Evolutionary conservation across 2,797 vertebrate genomes (phyloP).

Genomic region (Enteromius afrohamiltoni): DNA sequence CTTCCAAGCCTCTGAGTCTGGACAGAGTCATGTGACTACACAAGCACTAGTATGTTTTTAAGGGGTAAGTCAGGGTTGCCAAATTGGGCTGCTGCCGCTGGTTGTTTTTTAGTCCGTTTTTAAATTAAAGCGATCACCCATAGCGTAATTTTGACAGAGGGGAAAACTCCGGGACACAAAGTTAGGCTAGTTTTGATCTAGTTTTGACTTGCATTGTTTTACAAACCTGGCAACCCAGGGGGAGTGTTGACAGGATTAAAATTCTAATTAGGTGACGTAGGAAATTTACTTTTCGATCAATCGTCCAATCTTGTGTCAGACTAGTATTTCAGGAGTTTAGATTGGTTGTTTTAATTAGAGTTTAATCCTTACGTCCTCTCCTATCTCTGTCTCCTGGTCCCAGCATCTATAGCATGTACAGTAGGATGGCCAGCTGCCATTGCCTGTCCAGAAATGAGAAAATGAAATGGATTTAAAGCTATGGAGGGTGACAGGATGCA

Average conservation of each 20-base stretch:
- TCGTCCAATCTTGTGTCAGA: background rate
- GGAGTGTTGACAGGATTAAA: background rate
- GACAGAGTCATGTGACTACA: background rate
- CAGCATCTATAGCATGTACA: background rate
- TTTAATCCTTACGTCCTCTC: background rate
- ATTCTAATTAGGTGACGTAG: background rate
- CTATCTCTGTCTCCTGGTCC: background rate
- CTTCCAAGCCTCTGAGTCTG: background rate
- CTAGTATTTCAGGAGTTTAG: background rate
- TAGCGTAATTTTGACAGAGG: background rate
- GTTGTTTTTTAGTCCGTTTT: background rate
- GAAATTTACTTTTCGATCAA: background rate
- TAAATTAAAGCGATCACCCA: background rate
- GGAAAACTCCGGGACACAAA: background rate
- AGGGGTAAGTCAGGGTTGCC: background rate
- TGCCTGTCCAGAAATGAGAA: slow-evolving; percentile 5
- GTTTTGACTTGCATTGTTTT: background rate
- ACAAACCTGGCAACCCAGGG: background rate
- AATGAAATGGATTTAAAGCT: slow-evolving; percentile 16
- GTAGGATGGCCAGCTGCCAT: background rate
- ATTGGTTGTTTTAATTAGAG: background rate
- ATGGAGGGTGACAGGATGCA: slow-evolving; percentile 14
- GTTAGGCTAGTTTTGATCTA: background rate
- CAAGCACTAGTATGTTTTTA: background rate
- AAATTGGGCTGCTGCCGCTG: background rate